Evolutionary conservation across 2,888 invertebrate species (phyloP).

Genomic region (Tinea semifulvella): DNA sequence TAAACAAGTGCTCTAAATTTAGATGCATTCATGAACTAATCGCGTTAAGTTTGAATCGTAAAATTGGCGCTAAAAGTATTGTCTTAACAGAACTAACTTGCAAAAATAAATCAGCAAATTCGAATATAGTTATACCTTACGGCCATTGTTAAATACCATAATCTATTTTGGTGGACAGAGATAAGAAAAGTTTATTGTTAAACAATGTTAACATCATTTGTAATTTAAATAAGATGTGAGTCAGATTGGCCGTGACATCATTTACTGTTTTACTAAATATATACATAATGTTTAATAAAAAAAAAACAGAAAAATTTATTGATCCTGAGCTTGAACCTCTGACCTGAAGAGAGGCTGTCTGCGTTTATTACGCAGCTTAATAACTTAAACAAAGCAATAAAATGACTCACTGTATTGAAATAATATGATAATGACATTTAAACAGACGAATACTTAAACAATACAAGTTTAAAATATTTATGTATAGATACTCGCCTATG

Average conservation of each 20-base stretch:
- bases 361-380: constrained; percentile 33
- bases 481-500: background rate
- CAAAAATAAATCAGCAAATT: too few species aligned
- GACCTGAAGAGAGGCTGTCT: constrained; percentile 30
- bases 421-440: constrained; percentile 11
- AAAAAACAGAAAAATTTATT: constrained; percentile 53
- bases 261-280: constrained; percentile 50
- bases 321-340: constrained; percentile 54
- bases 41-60: too few species aligned
- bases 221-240: constrained; percentile 44
- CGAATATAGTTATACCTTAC: constrained; percentile 1
- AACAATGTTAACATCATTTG: constrained; percentile 27
- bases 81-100: too few species aligned
- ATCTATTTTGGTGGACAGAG: constrained; percentile 17
- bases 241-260: constrained; percentile 54
- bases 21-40: too few species aligned
- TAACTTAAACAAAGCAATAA: constrained; percentile 30
- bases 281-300: constrained; percentile 49
- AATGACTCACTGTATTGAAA: constrained; percentile 36
- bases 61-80: too few species aligned
- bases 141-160: too few species aligned
- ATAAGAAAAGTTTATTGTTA: constrained; percentile 34
- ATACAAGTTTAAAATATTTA: background rate
- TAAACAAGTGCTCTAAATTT: too few species aligned
- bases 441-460: background rate